Evolutionary conservation across 1,140 invertebrate genomes (phyloP), one percentile per base, ranked within the genome.

Genomic region (Danaus plexippus): DNA sequence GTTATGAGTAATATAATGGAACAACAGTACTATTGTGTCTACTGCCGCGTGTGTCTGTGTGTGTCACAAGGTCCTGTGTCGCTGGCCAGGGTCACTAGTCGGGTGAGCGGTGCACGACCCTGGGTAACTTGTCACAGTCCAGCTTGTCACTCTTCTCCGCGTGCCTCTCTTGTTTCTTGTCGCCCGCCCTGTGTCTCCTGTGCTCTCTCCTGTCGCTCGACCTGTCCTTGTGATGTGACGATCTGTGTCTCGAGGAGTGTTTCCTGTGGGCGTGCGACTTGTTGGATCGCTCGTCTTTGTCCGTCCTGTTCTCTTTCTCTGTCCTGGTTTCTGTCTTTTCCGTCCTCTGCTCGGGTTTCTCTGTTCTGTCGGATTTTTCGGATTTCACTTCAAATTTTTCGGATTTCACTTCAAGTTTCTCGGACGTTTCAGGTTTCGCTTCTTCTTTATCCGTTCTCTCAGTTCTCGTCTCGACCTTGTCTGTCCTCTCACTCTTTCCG

Each of bases 191-290:
- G 58, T 81, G 70, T 1, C 71, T 80, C 53, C 72, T 78, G 32
- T 82, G 71, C 1, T 81, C 75, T 43, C 72, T 77, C 13, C 67
- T 59, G 13, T 74, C 70, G 43, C 73, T 55, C n/a, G 64, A 58
- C 53, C 75, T 59, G 2, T 82, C 79, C 52, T 80, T 85, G 46
- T 82, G 75, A 12, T 79, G 77, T 0, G 77, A 63, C 11, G 63
- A 84, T 56, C 77, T 82, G 67, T 84, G 80, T 8, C 73, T 68
- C 0, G 82, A 83, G 1, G 80, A 83, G 52, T 85, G 80, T 11
- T 73, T 61, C 47, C 76, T 71, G 50, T 83, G 75, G 9, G 81
- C 77, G 9, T 79, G 71, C 3, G 59, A 59, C 45, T 73, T 80
- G 1, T 79, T 73, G 8, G 68, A 65, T 9, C 61, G 47, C 8